Evolutionary conservation across 2,113 vertebrate species (phyloP), one percentile per base, ranked within the genome.

Genomic region (Recurvirostra avosetta): DNA sequence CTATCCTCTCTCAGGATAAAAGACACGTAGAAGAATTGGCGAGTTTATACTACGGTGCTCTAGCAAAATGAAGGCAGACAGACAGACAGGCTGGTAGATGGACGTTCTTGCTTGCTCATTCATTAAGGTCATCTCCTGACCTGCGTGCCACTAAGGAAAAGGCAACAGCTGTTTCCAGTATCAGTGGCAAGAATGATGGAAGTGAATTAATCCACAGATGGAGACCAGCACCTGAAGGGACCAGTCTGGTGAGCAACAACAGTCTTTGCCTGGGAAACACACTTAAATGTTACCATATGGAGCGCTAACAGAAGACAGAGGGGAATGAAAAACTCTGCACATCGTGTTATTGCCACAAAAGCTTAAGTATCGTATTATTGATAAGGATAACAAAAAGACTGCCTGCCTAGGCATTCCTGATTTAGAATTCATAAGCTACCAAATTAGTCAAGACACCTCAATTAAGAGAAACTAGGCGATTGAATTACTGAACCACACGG

Each of bases 161-260:
- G 93, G 92, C 73, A 97, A 94, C 97, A 98, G 97, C 96, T 97
- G 97, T 50, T 97, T 88, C 95, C 76, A 96, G 94, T 75, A 95
- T 89, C 77, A 76, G 76, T 70, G 91, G 86, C 8, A 92, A 97
- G 96, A 94, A 59, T 95, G 96, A 97, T 97, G 95, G 96, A 92
- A 97, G 49, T 11, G 86, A 96, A 95, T 96, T 94, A 97, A 96
- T 78, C 93, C 93, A 96, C 95, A 95, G 94, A 96, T 95, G 94
- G 92, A 97, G 87, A 85, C 71, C 91, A 94, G 94, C 96, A 97
- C 97, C 96, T 96, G 94, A 96, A 96, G 96, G 96, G 96, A 95
- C 91, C 74, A 90, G 94, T 29, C 89, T 95, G 94, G 87, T 95
- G 95, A 96, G 90, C 71, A 94, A 93, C 95, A 90, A 72, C 85